These are phyloP conservation scores for Nesidiocoris tenuis DNA, from an alignment of 2,888 invertebrate genomes.

Conservation along the genomic window DNA sequence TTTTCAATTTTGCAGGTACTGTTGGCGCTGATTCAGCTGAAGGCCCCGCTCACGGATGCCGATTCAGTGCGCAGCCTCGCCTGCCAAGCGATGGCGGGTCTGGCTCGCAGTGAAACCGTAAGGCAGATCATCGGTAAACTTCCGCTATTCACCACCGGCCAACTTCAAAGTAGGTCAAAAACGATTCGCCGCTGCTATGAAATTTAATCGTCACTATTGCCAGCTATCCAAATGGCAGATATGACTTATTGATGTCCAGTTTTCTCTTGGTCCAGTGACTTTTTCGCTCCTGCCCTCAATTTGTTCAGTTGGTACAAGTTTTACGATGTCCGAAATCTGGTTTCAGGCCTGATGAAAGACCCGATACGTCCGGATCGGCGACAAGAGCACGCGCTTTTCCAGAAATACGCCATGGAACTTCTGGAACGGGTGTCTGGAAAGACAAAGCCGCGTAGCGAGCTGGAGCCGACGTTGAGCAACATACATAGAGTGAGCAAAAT, in stretches of 20 bases:
- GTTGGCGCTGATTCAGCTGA: constrained; percentile 73
- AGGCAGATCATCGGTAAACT: constrained; percentile 93
- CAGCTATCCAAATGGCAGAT: too few species aligned
- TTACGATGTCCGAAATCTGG: too few species aligned
- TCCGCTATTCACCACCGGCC: constrained; percentile 89
- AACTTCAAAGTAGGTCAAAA: constrained; percentile 71
- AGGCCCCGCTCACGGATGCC: constrained; percentile 94
- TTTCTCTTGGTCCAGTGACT: too few species aligned
- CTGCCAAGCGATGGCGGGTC: constrained; percentile 86
- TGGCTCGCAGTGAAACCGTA: constrained; percentile 90
- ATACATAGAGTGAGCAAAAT: constrained; percentile 72
- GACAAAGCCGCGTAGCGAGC: constrained; percentile 76
- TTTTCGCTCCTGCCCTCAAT: too few species aligned
- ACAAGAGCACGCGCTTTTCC: constrained; percentile 92
- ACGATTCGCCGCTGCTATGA: background rate
- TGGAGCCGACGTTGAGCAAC: constrained; percentile 83
- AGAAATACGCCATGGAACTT: constrained; percentile 87
- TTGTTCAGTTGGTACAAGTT: too few species aligned
- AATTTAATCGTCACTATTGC: too few species aligned
- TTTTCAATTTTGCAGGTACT: constrained; percentile 20
- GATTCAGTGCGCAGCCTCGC: constrained; percentile 92
- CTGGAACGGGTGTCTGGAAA: constrained; percentile 89
- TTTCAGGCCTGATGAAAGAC: constrained; percentile 84
- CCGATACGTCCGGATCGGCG: constrained; percentile 96
- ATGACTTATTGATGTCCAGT: too few species aligned